A percentile compares a stretch with the other conserved stretches of the same genome.
phyloP scores from a whole-genome alignment of 2,888 invertebrate species.

The Tanypteryx hageni region DNA sequence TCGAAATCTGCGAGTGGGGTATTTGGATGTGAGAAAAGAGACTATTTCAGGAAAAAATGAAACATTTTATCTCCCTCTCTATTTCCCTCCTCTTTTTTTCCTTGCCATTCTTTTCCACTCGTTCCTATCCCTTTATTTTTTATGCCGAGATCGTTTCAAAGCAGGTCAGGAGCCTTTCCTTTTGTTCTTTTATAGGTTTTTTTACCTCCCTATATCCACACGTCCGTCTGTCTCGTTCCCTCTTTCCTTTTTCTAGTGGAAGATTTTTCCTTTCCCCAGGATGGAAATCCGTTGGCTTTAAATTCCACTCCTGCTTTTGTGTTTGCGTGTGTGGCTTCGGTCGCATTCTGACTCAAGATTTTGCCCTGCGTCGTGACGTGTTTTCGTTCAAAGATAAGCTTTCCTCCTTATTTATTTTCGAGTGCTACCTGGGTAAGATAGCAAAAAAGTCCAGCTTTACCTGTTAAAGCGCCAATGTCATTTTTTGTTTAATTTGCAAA shows the following conservation, averaged over 20 bases:
- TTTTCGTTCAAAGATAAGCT: too few species aligned
- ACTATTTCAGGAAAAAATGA: not conserved
- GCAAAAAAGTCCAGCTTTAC: too few species aligned
- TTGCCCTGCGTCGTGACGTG: too few species aligned
- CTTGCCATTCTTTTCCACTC: not conserved
- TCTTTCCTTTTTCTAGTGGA: not conserved
- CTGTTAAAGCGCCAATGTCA: too few species aligned
- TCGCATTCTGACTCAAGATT: too few species aligned
- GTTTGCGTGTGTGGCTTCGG: too few species aligned
- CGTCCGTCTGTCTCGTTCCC: not conserved
- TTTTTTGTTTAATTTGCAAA: too few species aligned
- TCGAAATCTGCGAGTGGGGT: not conserved
- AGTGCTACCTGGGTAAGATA: too few species aligned
- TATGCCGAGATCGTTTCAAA: not conserved
- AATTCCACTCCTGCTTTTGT: not conserved
- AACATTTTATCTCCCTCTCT: not conserved
- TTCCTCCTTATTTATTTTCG: too few species aligned
- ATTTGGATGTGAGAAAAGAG: not conserved
- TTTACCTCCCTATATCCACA: not conserved
- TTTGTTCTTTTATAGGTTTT: not conserved
- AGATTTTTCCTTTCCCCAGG: not conserved
- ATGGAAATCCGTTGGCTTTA: not conserved
- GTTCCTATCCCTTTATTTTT: not conserved
- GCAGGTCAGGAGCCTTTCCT: not conserved
- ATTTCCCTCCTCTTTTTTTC: not conserved